Conservation (phyloP, 2,888 invertebrate genomes). For the Pandemis cinnamomeana region DNA sequence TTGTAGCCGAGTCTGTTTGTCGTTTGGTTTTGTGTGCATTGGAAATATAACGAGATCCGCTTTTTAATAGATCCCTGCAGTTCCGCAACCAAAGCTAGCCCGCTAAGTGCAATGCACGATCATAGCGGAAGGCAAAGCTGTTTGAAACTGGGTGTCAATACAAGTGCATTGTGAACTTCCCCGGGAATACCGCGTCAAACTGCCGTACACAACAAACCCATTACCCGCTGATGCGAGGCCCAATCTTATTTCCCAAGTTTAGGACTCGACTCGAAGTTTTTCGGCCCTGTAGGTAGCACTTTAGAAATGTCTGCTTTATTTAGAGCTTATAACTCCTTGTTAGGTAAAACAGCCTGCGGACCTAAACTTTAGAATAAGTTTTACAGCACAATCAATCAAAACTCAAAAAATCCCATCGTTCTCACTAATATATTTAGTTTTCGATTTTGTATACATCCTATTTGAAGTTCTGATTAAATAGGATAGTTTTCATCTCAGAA, state of each 20-base stretch:
- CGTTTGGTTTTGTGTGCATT: too few species aligned
- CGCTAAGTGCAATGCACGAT: constrained; percentile 22
- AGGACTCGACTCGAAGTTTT: constrained; percentile 41
- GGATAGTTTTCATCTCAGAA: too few species aligned
- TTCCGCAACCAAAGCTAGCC: constrained; percentile 2
- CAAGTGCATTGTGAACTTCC: constrained; percentile 58
- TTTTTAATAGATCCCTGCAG: too few species aligned
- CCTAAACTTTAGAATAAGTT: neutral
- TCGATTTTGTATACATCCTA: too few species aligned
- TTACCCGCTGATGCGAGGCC: constrained; percentile 66
- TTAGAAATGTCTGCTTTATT: constrained; percentile 31
- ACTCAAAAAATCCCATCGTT: too few species aligned
- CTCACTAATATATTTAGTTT: too few species aligned
- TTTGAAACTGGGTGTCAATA: constrained; percentile 50
- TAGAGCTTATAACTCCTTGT: constrained; percentile 25
- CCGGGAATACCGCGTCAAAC: constrained; percentile 68
- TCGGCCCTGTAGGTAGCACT: constrained; percentile 40
- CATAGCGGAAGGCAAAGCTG: constrained; percentile 42
- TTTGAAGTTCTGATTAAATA: too few species aligned
- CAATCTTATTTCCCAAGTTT: constrained; percentile 64
- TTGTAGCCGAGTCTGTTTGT: too few species aligned
- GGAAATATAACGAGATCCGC: too few species aligned
- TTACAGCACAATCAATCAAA: neutral
- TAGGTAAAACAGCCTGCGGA: neutral
- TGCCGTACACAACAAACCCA: constrained; percentile 75